phyloP scores from a whole-genome alignment of 2,888 invertebrate species.

The Embidobia sp. region DNA sequence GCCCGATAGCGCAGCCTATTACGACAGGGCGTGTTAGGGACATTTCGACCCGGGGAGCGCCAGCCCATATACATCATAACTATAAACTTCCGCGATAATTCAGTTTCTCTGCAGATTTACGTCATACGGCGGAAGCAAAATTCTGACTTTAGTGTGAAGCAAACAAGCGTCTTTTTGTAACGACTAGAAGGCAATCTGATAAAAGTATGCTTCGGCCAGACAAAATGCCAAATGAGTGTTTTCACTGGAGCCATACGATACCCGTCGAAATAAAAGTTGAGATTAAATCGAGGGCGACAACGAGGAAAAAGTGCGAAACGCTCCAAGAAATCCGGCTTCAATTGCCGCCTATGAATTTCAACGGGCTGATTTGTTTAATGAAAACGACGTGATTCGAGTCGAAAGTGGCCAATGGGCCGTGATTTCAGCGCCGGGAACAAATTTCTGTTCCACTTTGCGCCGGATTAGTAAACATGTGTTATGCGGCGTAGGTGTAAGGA shows the following conservation, averaged over 20 bases:
- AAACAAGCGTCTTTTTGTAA: conserved; percentile 13
- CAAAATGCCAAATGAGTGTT: conserved; percentile 1
- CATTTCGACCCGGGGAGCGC: conserved; percentile 9
- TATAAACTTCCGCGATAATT: conserved; percentile 43
- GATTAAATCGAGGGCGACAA: conserved; percentile 42
- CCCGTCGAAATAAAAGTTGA: conserved; percentile 16
- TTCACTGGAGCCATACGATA: conserved; percentile 20
- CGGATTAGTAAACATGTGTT: conserved; percentile 74
- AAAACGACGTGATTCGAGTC: conserved; percentile 15
- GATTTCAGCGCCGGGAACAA: conserved; percentile 67
- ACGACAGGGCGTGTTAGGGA: conserved; percentile 26
- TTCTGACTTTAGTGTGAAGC: conserved; percentile 19
- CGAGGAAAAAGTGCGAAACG: no score
- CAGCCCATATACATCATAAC: conserved; percentile 36
- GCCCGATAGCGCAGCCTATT: conserved; percentile 38
- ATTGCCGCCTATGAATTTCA: conserved; percentile 41
- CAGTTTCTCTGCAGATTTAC: conserved; percentile 32
- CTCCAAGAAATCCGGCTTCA: conserved; percentile 22
- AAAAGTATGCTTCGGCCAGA: conserved; percentile 21
- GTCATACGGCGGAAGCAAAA: conserved; percentile 8
- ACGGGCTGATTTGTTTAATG: conserved; percentile 39
- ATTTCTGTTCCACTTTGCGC: conserved; percentile 72
- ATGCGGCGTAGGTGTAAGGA: conserved; percentile 56
- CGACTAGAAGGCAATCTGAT: conserved; percentile 26
- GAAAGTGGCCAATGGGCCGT: conserved; percentile 68